Conservation (phyloP, 2,888 invertebrate genomes). For the Embidobia sp. region DNA sequence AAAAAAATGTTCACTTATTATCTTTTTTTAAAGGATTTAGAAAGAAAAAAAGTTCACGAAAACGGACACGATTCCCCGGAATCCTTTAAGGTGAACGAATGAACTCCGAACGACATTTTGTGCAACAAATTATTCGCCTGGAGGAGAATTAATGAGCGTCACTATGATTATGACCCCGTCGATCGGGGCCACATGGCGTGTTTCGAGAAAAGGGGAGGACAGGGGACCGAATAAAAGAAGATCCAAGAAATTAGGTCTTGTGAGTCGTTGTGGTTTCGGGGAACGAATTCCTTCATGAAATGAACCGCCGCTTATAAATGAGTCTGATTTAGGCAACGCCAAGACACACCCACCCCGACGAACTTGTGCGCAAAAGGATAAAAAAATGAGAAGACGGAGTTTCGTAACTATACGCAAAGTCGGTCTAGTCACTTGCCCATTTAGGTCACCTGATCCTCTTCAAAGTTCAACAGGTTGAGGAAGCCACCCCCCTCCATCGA, state of each 20-base stretch:
- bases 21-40: too few relatives aligned
- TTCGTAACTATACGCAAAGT: slow-evolving; percentile 46
- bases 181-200: slow-evolving; percentile 52
- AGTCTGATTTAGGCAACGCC: slow-evolving; percentile 50
- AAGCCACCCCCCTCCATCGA: background rate
- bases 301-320: slow-evolving; percentile 60
- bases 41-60: background rate
- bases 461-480: slow-evolving; percentile 39
- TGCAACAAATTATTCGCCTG: slow-evolving; percentile 47
- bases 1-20: too few relatives aligned
- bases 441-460: slow-evolving; percentile 22
- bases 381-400: slow-evolving; percentile 13
- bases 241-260: slow-evolving; percentile 61
- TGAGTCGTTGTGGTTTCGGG: slow-evolving; percentile 57
- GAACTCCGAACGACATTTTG: slow-evolving; percentile 44
- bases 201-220: slow-evolving; percentile 36
- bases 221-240: slow-evolving; percentile 36
- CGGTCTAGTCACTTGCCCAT: slow-evolving; percentile 26
- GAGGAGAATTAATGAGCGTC: slow-evolving; percentile 46
- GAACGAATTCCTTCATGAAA: slow-evolving; percentile 58
- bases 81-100: slow-evolving; percentile 44
- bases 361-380: slow-evolving; percentile 43
- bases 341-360: slow-evolving; percentile 52
- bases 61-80: slow-evolving; percentile 23
- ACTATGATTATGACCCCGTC: slow-evolving; percentile 48